phyloP scores from a whole-genome alignment of 2,113 vertebrate species.

The Butorides virescens region DNA sequence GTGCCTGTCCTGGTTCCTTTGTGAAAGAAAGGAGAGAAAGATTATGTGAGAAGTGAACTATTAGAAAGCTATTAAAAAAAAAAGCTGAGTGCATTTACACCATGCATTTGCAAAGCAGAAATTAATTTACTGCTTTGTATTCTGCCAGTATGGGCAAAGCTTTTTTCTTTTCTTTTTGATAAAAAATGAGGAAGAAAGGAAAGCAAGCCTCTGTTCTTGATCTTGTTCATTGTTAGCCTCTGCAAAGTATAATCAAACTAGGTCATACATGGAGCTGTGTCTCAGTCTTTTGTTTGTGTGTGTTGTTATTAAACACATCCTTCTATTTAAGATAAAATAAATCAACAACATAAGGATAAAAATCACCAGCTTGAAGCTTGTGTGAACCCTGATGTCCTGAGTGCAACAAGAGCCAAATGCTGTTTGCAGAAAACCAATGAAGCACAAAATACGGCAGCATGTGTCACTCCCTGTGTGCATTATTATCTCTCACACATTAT shows the following conservation, averaged over 20 bases:
- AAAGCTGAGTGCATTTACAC: neutral
- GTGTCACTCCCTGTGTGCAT: conserved; percentile 46
- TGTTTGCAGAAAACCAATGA: conserved; percentile 46
- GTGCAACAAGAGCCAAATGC: conserved; percentile 53
- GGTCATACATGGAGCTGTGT: neutral
- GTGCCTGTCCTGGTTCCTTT: neutral
- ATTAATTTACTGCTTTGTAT: neutral
- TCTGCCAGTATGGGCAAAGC: neutral
- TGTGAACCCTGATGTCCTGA: conserved; percentile 26
- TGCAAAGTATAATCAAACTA: neutral
- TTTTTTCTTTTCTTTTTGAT: neutral
- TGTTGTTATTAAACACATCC: conserved; percentile 30
- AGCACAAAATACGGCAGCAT: conserved; percentile 58
- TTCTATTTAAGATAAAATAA: conserved; percentile 36
- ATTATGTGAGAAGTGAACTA: neutral
- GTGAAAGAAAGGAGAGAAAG: neutral
- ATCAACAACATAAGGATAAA: conserved; percentile 24
- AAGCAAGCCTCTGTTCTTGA: neutral
- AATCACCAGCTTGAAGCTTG: neutral
- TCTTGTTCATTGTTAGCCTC: neutral
- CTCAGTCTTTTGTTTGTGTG: neutral
- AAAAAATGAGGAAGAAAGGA: neutral
- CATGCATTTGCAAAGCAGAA: neutral
- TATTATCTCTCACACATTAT: conserved; percentile 64
- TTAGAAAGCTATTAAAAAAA: conserved; percentile 4